These are phyloP conservation scores for Epinephelus moara DNA, from an alignment of 2,113 vertebrate genomes.

Conservation along the genomic window DNA sequence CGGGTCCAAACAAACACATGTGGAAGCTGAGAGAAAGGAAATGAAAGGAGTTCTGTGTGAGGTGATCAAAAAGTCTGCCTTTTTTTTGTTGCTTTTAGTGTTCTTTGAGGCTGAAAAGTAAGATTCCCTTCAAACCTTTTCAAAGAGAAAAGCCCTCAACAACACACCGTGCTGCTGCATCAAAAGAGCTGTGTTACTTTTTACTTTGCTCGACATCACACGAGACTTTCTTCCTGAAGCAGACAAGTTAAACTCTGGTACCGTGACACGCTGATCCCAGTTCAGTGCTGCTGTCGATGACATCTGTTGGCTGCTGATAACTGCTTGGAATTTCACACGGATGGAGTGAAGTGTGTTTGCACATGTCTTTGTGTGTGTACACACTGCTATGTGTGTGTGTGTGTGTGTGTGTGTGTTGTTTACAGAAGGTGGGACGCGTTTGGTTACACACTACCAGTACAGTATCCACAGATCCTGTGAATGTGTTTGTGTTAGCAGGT, in stretches of 20 bases:
- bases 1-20: background rate
- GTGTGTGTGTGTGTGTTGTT: conserved; percentile 44
- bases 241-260: conserved; percentile 19
- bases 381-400: background rate
- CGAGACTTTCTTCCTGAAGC: conserved; percentile 23
- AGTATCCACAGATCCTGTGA: conserved; percentile 14
- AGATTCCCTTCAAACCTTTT: conserved; percentile 10
- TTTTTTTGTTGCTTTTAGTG: conserved; percentile 3
- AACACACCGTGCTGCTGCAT: background rate
- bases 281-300: conserved; percentile 20
- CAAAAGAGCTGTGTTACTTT: conserved; percentile 24
- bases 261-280: conserved; percentile 24
- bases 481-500: conserved; percentile 29
- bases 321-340: conserved; percentile 58
- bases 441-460: conserved; percentile 25
- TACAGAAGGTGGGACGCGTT: conserved; percentile 65
- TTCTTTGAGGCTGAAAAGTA: conserved; percentile 17
- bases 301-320: conserved; percentile 66
- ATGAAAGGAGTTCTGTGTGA: background rate
- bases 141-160: background rate
- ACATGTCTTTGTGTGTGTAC: conserved; percentile 22
- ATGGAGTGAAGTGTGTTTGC: conserved; percentile 52
- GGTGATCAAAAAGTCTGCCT: background rate
- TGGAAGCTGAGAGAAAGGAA: background rate
- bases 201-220: background rate